These are phyloP conservation scores for Coilia nasus DNA, from an alignment of 2,797 vertebrate species.

Conservation along the genomic window DNA sequence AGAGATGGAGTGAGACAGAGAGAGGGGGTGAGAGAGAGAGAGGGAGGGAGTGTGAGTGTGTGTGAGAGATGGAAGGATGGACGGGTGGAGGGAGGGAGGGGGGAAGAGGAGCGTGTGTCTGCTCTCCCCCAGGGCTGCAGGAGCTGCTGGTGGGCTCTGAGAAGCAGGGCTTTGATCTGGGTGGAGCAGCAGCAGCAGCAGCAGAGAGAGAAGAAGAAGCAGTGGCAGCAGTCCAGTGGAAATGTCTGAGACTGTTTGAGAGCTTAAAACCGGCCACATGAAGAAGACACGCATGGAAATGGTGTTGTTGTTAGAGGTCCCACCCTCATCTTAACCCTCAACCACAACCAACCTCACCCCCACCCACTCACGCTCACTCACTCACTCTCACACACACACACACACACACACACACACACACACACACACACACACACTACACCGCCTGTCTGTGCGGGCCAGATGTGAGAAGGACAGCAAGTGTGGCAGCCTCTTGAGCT, in stretches of 20 bases:
- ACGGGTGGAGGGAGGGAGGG: not conserved
- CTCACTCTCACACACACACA: too few relatives aligned
- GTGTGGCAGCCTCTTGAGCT: too few relatives aligned
- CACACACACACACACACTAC: too few relatives aligned
- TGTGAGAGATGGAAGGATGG: too few relatives aligned
- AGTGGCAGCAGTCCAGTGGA: conserved; percentile 14
- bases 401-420: too few relatives aligned
- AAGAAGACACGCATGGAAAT: conserved; percentile 15
- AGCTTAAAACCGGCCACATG: not conserved
- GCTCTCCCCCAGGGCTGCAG: not conserved
- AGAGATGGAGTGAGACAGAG: too few relatives aligned
- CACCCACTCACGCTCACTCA: too few relatives aligned
- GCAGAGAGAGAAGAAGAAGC: not conserved
- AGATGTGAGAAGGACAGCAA: too few relatives aligned
- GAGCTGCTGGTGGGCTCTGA: conserved; percentile 4
- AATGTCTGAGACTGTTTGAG: not conserved
- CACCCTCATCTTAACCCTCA: not conserved
- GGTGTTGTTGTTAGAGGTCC: not conserved
- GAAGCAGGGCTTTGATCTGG: not conserved
- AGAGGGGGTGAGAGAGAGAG: too few relatives aligned
- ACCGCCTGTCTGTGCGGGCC: too few relatives aligned
- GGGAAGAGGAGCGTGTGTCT: not conserved
- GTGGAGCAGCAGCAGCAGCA: not conserved
- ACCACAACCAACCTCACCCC: too few relatives aligned
- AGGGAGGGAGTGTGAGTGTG: too few relatives aligned